These are phyloP conservation scores for Ylistrum balloti DNA, from an alignment of 1,140 invertebrate species.

Conservation along the genomic window DNA sequence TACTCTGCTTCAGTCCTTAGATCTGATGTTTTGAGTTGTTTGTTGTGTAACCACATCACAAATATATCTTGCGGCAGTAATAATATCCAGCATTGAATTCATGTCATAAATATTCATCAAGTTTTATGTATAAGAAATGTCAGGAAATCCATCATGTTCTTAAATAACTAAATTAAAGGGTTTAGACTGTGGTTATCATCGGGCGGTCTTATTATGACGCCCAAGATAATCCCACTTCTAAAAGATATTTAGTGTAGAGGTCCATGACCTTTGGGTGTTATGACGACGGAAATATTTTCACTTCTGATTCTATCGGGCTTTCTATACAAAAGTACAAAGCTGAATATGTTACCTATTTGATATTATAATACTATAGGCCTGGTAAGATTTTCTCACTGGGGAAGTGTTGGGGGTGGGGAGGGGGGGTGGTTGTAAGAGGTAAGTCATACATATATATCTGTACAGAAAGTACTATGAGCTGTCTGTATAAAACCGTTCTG, in stretches of 20 bases:
- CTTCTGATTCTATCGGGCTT: background rate
- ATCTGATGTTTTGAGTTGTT: no score
- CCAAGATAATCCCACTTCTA: constrained; percentile 6
- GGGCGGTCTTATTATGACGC: background rate
- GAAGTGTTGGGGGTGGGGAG: no score
- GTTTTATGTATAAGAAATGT: background rate
- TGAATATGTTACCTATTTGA: no score
- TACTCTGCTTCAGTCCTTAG: no score
- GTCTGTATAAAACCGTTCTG: no score
- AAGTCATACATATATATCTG: no score
- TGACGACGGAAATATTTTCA: background rate
- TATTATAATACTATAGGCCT: no score
- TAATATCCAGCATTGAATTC: background rate
- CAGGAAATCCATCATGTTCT: background rate
- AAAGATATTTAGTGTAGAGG: background rate
- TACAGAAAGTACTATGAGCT: no score
- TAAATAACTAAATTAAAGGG: background rate
- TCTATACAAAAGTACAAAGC: background rate
- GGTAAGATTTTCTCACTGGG: no score
- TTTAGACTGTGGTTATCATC: background rate
- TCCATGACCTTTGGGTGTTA: background rate
- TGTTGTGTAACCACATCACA: background rate
- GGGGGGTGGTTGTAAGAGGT: no score
- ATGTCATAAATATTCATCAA: background rate
- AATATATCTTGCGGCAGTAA: background rate